Conservation (phyloP, 2,797 vertebrate species). For the Poecilia wingei region DNA sequence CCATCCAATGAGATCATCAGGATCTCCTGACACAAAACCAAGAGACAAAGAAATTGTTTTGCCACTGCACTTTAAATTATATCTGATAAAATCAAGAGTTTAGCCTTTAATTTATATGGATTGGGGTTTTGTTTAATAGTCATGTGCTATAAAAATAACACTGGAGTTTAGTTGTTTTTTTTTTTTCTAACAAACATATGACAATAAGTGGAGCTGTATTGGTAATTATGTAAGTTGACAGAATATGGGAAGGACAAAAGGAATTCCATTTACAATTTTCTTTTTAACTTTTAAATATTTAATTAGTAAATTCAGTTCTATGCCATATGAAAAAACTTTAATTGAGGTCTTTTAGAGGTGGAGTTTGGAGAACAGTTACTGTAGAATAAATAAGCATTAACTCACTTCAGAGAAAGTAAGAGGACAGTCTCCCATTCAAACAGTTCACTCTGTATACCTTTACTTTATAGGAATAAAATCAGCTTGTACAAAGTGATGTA, state of each 20-base stretch:
- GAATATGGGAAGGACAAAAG: background rate
- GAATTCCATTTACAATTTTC: background rate
- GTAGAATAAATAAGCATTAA: background rate
- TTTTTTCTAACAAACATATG: background rate
- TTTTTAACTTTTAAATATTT: background rate
- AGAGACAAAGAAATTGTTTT: background rate
- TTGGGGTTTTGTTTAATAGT: background rate
- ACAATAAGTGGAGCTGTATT: background rate
- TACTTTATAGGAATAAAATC: conserved; percentile 4
- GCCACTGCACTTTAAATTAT: background rate
- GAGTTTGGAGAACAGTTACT: background rate
- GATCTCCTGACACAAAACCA: background rate
- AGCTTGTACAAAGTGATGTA: conserved; percentile 10
- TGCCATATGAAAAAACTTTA: background rate
- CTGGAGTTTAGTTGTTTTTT: background rate
- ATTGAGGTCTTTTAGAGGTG: background rate
- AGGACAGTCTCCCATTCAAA: background rate
- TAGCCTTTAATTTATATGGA: background rate
- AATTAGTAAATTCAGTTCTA: background rate
- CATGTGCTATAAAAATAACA: background rate
- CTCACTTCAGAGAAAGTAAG: background rate
- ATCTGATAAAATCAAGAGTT: background rate
- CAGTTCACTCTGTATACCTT: background rate
- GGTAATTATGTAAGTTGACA: background rate
- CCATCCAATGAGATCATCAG: background rate